Conservation (phyloP, 2,113 vertebrate species). For the Semicossyphus pulcher region DNA sequence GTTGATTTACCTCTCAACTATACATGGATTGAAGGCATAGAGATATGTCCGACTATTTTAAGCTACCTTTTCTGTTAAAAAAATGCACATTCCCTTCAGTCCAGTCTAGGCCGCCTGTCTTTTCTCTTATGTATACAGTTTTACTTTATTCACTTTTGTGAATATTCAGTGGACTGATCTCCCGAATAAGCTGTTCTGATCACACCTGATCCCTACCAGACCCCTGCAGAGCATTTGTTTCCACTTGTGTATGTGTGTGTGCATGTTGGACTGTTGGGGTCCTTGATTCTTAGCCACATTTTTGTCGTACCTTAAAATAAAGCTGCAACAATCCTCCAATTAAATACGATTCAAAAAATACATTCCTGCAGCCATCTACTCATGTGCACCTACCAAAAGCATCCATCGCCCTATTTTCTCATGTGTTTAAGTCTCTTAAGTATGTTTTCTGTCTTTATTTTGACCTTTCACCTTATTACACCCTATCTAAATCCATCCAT, state of each 20-base stretch:
- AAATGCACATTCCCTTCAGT: background rate
- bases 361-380: background rate
- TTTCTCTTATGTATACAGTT: background rate
- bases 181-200: slow-evolving; percentile 37
- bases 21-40: too few relatives aligned
- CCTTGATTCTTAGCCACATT: slow-evolving; percentile 17
- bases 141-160: background rate
- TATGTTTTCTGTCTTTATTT: background rate
- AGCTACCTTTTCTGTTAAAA: too few relatives aligned
- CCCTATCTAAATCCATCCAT: slow-evolving; percentile 3
- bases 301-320: slow-evolving; percentile 43
- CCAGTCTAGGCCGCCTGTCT: background rate
- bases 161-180: slow-evolving; percentile 14
- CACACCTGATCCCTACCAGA: slow-evolving; percentile 10
- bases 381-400: background rate
- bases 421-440: slow-evolving; percentile 19
- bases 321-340: slow-evolving; percentile 16
- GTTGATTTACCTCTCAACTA: background rate
- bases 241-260: background rate
- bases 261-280: background rate
- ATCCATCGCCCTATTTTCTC: background rate
- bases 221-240: slow-evolving; percentile 32
- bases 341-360: slow-evolving; percentile 16
- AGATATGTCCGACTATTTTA: too few relatives aligned
- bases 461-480: slow-evolving; percentile 9